Conservation (phyloP, 2,797 vertebrate species). For the Sphaeramia orbicularis region DNA sequence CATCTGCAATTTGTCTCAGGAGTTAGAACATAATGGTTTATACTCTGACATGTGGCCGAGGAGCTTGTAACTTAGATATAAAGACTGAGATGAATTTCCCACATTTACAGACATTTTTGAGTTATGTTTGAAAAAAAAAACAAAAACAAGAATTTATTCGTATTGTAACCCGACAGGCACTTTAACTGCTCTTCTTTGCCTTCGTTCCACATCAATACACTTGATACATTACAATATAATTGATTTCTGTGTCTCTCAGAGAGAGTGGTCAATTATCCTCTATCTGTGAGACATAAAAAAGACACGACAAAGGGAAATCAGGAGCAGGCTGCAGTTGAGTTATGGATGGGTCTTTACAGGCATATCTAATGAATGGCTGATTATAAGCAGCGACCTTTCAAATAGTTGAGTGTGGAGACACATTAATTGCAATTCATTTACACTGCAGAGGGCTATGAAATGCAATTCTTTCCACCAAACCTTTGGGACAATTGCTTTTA, state of each 20-base stretch:
- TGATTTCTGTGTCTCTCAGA: slow-evolving; percentile 74
- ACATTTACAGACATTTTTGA: slow-evolving; percentile 48
- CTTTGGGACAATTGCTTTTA: slow-evolving; percentile 65
- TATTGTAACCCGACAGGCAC: slow-evolving; percentile 41
- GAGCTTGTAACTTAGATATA: slow-evolving; percentile 45
- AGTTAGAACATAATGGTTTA: slow-evolving; percentile 21
- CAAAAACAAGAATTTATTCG: slow-evolving; percentile 51
- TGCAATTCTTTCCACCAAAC: slow-evolving; percentile 71
- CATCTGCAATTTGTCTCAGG: slow-evolving; percentile 8
- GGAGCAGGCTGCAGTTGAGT: slow-evolving; percentile 66
- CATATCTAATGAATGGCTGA: slow-evolving; percentile 77
- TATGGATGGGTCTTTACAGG: slow-evolving; percentile 75
- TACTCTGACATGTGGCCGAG: slow-evolving; percentile 40
- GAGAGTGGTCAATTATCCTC: slow-evolving; percentile 77
- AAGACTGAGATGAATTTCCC: slow-evolving; percentile 50
- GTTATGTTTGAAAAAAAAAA: slow-evolving; percentile 38
- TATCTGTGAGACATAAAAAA: slow-evolving; percentile 69
- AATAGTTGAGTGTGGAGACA: slow-evolving; percentile 61
- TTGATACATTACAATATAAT: slow-evolving; percentile 76
- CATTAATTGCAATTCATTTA: slow-evolving; percentile 77
- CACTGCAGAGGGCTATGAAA: slow-evolving; percentile 68
- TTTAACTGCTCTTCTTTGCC: slow-evolving; percentile 61
- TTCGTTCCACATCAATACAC: slow-evolving; percentile 63
- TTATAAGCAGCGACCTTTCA: slow-evolving; percentile 77
- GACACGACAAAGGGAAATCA: slow-evolving; percentile 64